Evolutionary conservation across 35 echinoderm and acorn worm genomes (phyloP), one percentile per base, ranked within the genome.

Genomic region (Nesometra sesokonis): DNA sequence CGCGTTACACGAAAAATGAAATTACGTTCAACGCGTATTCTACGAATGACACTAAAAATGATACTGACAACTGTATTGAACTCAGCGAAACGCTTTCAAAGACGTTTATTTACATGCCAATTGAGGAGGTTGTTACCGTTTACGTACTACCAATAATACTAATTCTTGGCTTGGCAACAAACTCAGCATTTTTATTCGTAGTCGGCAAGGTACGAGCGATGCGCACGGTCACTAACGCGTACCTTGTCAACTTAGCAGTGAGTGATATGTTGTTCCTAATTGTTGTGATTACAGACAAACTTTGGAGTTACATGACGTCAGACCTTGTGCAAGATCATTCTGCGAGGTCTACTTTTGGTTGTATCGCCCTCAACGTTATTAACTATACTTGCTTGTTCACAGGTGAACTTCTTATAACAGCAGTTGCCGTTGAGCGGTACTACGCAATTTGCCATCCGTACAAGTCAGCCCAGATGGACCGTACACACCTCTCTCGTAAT

Each of bases 191-290:
- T 35, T 23, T 83, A 30, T 83, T 11, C 35, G 81, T 83, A 0
- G 81, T 83, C 15, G 33, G 34, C 27, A 35, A 38, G 9, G 81
- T 83, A 30, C 34, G 17, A 1, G 15, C 81, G 35, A 83, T 83
- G 81, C 34, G 81, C 17, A 83, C 27, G 3, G 37, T 83, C 0
- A 35, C 81, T 35, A 83, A 83, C 81, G 81, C 81, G 32, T 83
- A 83, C 23, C 35, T 83, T 5, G 81, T 83, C 33, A 83, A 83
- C 32, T 35, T 83, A 38, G 81, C 81, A 5, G 23, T 83, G 0
- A 35, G 34, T 83, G 81, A 83, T 83, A 35, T 83, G 81, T 13
- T 83, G 23, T 38, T 37, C 30, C 81, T 83, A 2, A 37, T 34
- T n/a, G 37, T 83, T 39, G 34, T 37, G 3, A 38, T 67, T 67